Conservation (phyloP, 2,797 vertebrate species). For the Knipowitschia caucasica region DNA sequence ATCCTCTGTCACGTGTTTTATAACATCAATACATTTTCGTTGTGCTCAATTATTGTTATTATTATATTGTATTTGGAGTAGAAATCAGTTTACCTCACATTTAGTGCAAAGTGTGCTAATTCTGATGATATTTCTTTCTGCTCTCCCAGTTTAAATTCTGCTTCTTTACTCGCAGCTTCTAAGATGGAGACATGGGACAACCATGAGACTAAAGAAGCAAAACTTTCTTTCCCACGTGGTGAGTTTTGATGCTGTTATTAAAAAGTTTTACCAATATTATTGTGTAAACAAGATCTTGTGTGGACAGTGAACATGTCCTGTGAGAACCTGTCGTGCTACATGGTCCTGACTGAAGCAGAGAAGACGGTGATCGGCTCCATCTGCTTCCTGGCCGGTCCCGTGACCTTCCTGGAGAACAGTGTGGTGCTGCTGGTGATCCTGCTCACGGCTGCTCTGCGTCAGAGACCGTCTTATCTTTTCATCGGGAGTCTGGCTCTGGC, state of each 20-base stretch:
- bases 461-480: constrained; percentile 87
- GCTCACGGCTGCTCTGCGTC: constrained; percentile 72
- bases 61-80: background rate
- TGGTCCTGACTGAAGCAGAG: constrained; percentile 75
- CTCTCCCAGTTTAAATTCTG: background rate
- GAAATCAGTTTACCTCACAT: background rate
- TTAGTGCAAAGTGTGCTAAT: constrained; percentile 1
- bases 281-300: background rate
- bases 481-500: constrained; percentile 87
- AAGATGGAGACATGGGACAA: constrained; percentile 43
- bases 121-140: background rate
- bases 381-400: constrained; percentile 78
- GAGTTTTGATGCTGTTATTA: background rate
- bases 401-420: constrained; percentile 84
- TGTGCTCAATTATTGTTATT: background rate
- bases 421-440: constrained; percentile 82
- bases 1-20: constrained; percentile 19
- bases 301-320: constrained; percentile 43
- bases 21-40: constrained; percentile 26
- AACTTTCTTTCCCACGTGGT: constrained; percentile 22
- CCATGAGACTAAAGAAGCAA: background rate
- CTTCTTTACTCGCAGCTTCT: background rate
- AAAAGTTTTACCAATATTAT: background rate
- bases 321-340: constrained; percentile 74
- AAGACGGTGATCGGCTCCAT: constrained; percentile 75